Evolutionary conservation across 2,113 vertebrate genomes (phyloP).

Genomic region (Corynorhinus townsendii): DNA sequence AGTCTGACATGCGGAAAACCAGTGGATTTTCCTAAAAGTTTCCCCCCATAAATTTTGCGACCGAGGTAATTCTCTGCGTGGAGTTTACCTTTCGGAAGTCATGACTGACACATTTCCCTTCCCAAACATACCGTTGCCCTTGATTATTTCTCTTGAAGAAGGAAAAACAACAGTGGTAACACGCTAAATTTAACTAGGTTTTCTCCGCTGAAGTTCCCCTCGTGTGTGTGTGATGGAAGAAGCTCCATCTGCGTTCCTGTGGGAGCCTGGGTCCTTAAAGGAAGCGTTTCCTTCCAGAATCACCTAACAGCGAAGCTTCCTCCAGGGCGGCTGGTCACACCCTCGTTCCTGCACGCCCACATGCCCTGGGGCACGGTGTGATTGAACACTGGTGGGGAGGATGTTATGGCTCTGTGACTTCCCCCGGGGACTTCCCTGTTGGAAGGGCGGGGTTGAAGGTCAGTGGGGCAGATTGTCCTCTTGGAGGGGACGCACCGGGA

Average conservation of each 20-base stretch:
- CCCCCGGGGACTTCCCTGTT: background rate
- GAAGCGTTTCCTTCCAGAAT: constrained; percentile 59
- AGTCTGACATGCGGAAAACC: background rate
- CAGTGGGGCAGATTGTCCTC: background rate
- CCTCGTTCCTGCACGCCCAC: constrained; percentile 7
- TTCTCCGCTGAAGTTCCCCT: constrained; percentile 12
- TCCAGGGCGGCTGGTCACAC: constrained; percentile 34
- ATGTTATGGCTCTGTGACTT: background rate
- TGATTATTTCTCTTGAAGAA: constrained; percentile 20
- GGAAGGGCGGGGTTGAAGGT: background rate
- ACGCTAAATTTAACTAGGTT: background rate
- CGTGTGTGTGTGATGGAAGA: constrained; percentile 7
- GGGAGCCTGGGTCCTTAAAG: background rate
- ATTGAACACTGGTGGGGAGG: constrained; percentile 30
- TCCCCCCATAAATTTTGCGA: background rate
- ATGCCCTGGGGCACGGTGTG: constrained; percentile 51
- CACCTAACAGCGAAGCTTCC: constrained; percentile 50
- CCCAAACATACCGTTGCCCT: background rate
- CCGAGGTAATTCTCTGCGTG: background rate
- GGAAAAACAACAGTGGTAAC: background rate
- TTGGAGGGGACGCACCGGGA: background rate
- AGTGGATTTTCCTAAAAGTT: background rate
- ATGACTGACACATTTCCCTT: background rate
- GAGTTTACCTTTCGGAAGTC: background rate
- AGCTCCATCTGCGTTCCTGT: background rate